Base-by-base conservation (phyloP, 2,113 vertebrate species). In the Propithecus coquereli region DNA sequence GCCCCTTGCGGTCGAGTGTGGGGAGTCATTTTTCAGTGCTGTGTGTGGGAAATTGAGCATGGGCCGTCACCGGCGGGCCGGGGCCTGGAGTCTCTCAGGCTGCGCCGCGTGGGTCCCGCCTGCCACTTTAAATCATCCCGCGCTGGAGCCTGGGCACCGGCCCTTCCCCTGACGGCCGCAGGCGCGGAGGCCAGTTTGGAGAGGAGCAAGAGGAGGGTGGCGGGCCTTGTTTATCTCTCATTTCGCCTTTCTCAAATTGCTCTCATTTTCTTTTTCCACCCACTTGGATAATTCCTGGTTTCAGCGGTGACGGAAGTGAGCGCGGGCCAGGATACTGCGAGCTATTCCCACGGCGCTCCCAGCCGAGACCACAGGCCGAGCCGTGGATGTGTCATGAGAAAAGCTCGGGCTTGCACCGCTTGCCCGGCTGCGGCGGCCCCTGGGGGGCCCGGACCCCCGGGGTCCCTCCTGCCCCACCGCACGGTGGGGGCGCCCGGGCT, bases 31-130 rank as follows among this genome's bases (percentile, higher is more conserved):
- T 96, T 91, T 91, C 97, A 96, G 96, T 43, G 96, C 97, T 79
- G 91, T 95, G 97, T 97, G 97, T 98, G 97, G 97, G 97, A 98
- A 97, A 97, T 71, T 18, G 95, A 97, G 97, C 77, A 4, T 70
- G 88, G 91, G 50, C 66, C 10, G 85, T 32, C 59, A 27, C 32
- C 0, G 68, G 96, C 96, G 68, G 40, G 80, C n/a, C 89, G 89
- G 91, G 63, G 87, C 54, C 79, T 23, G 88, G 91, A 82, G 88
- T 47, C 61, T 5, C 11, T 5, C 27, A n/a, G 96, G 73, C 93
- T 45, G 59, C 37, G 11, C 65, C 8, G 13, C 25, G 57, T 9
- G 76, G 71, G 50, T 70, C 89, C 45, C 22, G 5, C 12, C 12
- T 13, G 90, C 61, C 87, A 13, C 73, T 79, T 61, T 87, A 54